A percentile compares a stretch with the other conserved stretches of the same genome.
Conservation (phyloP, 2,888 invertebrate species). For the Andrena chrysosceles region DNA sequence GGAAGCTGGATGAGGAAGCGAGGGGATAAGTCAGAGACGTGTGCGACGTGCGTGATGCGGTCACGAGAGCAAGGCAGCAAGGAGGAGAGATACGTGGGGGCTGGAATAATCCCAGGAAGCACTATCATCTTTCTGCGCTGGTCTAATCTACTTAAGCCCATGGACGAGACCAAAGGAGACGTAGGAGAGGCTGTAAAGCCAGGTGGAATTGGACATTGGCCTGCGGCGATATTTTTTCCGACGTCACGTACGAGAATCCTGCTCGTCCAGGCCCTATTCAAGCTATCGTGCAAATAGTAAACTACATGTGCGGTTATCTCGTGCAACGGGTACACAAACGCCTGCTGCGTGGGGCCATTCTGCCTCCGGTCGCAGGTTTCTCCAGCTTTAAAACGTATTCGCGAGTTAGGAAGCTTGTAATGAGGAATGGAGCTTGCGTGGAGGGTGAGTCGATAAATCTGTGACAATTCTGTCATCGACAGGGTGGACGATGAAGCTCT, state of each 20-base stretch:
- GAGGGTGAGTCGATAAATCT: neutral
- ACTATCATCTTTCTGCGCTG: slow-evolving; percentile 49
- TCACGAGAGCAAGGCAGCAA: neutral
- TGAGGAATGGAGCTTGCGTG: neutral
- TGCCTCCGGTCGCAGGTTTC: neutral
- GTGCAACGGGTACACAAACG: neutral
- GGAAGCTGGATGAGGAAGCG: neutral
- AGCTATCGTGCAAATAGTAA: slow-evolving; percentile 20
- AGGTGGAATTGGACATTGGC: slow-evolving; percentile 47
- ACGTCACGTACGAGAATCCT: neutral
- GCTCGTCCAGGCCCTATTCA: neutral
- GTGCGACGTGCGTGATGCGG: slow-evolving; percentile 1
- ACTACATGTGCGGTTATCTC: neutral
- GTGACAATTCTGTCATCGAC: too few relatives aligned
- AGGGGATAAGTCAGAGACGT: slow-evolving; percentile 16
- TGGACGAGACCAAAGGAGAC: slow-evolving; percentile 35
- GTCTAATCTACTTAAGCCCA: slow-evolving; percentile 64
- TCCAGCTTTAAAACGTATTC: too few relatives aligned
- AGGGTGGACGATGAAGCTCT: too few relatives aligned
- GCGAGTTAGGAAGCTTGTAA: too few relatives aligned
- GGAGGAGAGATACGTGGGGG: slow-evolving; percentile 24
- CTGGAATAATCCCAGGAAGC: slow-evolving; percentile 45
- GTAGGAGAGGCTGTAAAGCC: slow-evolving; percentile 36
- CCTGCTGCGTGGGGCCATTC: neutral
- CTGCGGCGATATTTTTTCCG: slow-evolving; percentile 31